phyloP scores from a whole-genome alignment of 2,113 vertebrate species.

The Gasterosteus nipponicus region DNA sequence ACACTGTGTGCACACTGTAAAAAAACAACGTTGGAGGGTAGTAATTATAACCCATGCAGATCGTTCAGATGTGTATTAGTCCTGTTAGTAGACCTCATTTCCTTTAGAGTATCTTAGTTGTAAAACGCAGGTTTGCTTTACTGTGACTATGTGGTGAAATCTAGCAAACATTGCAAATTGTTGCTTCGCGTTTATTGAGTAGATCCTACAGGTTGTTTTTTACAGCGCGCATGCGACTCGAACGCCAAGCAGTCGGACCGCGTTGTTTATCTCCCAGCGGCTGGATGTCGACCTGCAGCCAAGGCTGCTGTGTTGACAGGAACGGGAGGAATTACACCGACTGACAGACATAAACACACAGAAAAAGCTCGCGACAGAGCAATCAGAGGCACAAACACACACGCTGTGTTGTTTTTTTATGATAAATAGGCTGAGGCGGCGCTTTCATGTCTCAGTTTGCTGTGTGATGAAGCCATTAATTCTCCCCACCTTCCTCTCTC shows the following conservation, averaged over 20 bases:
- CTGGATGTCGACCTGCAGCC: slow-evolving; percentile 73
- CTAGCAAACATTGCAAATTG: too few relatives aligned
- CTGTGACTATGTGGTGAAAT: too few relatives aligned
- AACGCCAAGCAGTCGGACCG: slow-evolving; percentile 62
- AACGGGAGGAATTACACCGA: slow-evolving; percentile 71
- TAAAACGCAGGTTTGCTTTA: too few relatives aligned
- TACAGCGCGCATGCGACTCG: slow-evolving; percentile 22
- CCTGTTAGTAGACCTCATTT: too few relatives aligned
- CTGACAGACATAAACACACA: slow-evolving; percentile 67
- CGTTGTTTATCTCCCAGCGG: slow-evolving; percentile 67
- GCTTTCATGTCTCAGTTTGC: slow-evolving; percentile 80
- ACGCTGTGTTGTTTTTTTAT: slow-evolving; percentile 40
- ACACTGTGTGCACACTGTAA: too few relatives aligned
- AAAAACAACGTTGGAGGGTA: too few relatives aligned
- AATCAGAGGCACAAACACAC: slow-evolving; percentile 61
- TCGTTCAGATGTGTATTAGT: too few relatives aligned
- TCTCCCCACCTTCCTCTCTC: slow-evolving; percentile 49
- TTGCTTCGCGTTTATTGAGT: too few relatives aligned
- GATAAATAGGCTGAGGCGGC: slow-evolving; percentile 73
- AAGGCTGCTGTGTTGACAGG: slow-evolving; percentile 60
- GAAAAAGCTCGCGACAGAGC: slow-evolving; percentile 45
- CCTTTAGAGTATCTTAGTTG: too few relatives aligned
- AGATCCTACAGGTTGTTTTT: too few relatives aligned
- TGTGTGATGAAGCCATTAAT: slow-evolving; percentile 73
- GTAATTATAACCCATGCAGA: too few relatives aligned